phyloP scores from a whole-genome alignment of 1,140 invertebrate species.

The Drosophila obscura region DNA sequence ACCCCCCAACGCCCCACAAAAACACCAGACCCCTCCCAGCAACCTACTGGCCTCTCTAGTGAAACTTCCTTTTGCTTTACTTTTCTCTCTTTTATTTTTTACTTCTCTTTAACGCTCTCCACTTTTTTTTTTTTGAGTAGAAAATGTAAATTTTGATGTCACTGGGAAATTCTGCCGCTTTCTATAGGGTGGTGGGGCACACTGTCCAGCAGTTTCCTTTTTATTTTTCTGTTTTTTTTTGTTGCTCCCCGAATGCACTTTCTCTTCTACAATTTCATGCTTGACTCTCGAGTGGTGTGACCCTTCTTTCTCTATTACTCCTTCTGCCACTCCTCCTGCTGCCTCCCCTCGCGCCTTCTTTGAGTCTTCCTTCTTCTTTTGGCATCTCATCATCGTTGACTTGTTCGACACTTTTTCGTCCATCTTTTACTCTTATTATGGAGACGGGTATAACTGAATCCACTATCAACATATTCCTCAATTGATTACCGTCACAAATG shows the following conservation, averaged over 20 bases:
- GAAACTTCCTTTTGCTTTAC: too few relatives aligned
- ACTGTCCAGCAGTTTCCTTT: conserved; percentile 34
- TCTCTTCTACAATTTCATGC: conserved; percentile 52
- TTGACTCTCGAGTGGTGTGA: conserved; percentile 37
- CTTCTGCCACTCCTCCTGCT: background rate
- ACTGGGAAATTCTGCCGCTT: conserved; percentile 46
- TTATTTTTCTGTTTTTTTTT: conserved; percentile 5
- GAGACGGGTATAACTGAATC: too few relatives aligned
- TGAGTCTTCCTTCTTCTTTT: background rate
- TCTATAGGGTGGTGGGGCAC: conserved; percentile 42
- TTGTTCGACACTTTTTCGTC: conserved; percentile 19
- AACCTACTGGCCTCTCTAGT: too few relatives aligned
- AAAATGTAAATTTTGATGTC: conserved; percentile 69
- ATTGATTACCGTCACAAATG: too few relatives aligned
- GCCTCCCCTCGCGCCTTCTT: too few relatives aligned
- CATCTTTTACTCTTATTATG: too few relatives aligned
- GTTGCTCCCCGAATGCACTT: conserved; percentile 39
- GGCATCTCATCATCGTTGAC: conserved; percentile 35
- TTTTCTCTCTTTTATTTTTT: background rate
- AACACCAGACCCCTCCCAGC: background rate
- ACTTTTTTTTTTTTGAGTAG: conserved; percentile 23
- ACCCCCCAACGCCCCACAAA: background rate
- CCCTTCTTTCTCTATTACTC: conserved; percentile 5
- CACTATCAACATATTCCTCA: too few relatives aligned
- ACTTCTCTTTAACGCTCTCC: too few relatives aligned